These are phyloP conservation scores for Opisthocomus hoazin DNA, from an alignment of 2,113 vertebrate species.

Conservation along the genomic window DNA sequence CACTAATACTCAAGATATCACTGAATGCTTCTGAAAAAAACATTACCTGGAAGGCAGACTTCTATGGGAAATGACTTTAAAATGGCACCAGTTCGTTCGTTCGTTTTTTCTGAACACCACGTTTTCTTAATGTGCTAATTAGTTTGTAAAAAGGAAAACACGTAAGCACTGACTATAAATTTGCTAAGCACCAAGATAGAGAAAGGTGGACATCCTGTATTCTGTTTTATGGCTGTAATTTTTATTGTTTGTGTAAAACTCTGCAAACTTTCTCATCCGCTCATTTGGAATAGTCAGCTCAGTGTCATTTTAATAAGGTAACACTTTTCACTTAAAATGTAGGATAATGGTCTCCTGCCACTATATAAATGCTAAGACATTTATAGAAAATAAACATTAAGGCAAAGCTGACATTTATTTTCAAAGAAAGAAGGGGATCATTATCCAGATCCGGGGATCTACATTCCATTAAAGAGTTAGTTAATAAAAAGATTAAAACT, in stretches of 20 bases:
- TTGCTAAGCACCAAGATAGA: constrained; percentile 73
- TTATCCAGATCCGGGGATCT: constrained; percentile 49
- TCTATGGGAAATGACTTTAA: constrained; percentile 70
- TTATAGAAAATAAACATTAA: constrained; percentile 78
- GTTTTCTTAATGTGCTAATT: constrained; percentile 62
- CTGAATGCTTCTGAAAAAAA: constrained; percentile 73
- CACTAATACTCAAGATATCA: constrained; percentile 78
- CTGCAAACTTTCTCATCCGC: constrained; percentile 60
- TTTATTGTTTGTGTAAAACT: constrained; percentile 64
- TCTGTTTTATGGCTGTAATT: constrained; percentile 64
- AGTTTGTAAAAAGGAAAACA: constrained; percentile 66
- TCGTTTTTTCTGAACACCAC: constrained; percentile 58
- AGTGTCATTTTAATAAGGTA: constrained; percentile 78
- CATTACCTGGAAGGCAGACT: constrained; percentile 73
- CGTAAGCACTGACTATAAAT: constrained; percentile 68
- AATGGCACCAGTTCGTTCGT: constrained; percentile 60
- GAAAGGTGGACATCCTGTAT: constrained; percentile 72
- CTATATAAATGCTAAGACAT: constrained; percentile 73
- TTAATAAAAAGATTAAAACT: constrained; percentile 19
- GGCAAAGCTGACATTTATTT: constrained; percentile 79
- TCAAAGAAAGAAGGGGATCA: constrained; percentile 62
- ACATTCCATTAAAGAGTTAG: constrained; percentile 47
- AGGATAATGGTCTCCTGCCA: constrained; percentile 64
- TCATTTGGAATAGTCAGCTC: constrained; percentile 58
- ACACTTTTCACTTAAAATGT: constrained; percentile 69